phyloP scores from a whole-genome alignment of 2,113 vertebrate species.

The Brevimyrus niger region DNA sequence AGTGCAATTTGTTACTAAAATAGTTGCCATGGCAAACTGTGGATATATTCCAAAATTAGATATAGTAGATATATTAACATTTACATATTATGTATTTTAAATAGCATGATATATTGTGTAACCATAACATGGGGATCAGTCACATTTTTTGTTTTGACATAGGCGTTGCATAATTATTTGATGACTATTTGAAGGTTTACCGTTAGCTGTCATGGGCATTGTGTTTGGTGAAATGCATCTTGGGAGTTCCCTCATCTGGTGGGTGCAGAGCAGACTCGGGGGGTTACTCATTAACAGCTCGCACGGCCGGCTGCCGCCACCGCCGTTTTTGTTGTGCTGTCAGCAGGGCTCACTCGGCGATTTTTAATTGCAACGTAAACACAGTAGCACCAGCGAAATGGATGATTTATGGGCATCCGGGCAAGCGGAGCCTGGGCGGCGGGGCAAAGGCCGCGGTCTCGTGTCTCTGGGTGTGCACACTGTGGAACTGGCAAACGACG shows the following conservation, averaged over 20 bases:
- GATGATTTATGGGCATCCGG: slow-evolving; percentile 76
- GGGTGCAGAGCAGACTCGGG: not conserved
- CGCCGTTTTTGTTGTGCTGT: slow-evolving; percentile 53
- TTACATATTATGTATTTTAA: not conserved
- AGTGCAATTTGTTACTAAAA: not conserved
- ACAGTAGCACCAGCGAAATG: slow-evolving; percentile 66
- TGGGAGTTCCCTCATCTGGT: slow-evolving; percentile 1
- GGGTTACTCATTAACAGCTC: slow-evolving; percentile 70
- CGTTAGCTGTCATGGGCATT: not conserved
- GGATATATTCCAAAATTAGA: not conserved
- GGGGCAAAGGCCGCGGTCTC: too few species aligned
- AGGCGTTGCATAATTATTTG: not conserved
- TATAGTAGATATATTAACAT: not conserved
- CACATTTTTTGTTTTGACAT: not conserved
- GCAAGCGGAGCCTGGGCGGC: slow-evolving; percentile 44
- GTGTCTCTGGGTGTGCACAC: not conserved
- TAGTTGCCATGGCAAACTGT: not conserved
- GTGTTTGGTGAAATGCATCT: slow-evolving; percentile 34
- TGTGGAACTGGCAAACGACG: not conserved
- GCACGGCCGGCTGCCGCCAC: slow-evolving; percentile 41
- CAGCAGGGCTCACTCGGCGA: slow-evolving; percentile 69
- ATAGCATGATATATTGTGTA: not conserved
- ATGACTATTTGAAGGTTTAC: not conserved
- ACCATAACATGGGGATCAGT: not conserved
- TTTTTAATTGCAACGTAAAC: slow-evolving; percentile 90